A percentile compares a stretch with the other conserved stretches of the same genome.
Conservation (phyloP, 2,113 vertebrate genomes). For the Cephalophus harveyi region DNA sequence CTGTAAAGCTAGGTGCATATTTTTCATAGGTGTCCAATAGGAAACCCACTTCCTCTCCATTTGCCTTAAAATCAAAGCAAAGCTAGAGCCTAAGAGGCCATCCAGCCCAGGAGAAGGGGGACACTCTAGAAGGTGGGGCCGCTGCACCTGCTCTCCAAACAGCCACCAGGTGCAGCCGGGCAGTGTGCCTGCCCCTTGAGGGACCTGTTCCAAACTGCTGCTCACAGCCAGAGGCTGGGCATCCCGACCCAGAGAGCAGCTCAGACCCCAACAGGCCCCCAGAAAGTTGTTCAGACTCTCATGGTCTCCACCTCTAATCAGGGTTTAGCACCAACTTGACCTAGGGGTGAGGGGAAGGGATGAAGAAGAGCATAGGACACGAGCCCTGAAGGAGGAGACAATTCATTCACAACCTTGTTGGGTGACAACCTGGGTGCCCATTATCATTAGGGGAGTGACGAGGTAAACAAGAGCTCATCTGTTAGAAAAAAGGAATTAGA, state of each 20-base stretch:
- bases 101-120: neutral
- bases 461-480: neutral
- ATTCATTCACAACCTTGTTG: neutral
- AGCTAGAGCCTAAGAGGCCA: neutral
- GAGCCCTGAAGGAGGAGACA: neutral
- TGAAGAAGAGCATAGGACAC: accelerated
- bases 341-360: neutral
- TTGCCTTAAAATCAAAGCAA: neutral
- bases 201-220: neutral
- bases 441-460: neutral
- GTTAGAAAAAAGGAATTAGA: neutral
- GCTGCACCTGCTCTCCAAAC: neutral
- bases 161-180: neutral
- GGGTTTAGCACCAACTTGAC: neutral
- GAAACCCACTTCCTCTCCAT: neutral
- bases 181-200: accelerated
- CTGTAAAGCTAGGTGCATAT: neutral
- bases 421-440: neutral
- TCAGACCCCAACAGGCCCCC: neutral
- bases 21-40: neutral
- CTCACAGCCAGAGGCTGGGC: neutral
- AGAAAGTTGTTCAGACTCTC: neutral
- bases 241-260: accelerated
- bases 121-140: neutral
- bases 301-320: neutral